Evolutionary conservation across 2,113 vertebrate species (phyloP).

Genomic region (Cochlearius cochlearius): DNA sequence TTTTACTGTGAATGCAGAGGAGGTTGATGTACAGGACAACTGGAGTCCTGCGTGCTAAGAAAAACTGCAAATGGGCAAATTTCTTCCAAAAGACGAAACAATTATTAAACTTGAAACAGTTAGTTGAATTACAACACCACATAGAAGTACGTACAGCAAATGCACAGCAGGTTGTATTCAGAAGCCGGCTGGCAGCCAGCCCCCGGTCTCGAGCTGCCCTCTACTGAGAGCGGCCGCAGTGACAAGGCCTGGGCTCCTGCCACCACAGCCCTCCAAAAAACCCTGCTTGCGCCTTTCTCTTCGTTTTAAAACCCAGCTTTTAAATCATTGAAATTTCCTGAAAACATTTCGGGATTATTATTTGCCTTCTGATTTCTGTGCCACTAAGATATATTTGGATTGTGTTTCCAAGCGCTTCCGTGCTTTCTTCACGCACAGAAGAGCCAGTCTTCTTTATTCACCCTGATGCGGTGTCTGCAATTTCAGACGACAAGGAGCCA

Average conservation of each 20-base stretch:
- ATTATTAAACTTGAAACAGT: not conserved
- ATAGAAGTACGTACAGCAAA: not conserved
- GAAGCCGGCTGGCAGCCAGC: not conserved
- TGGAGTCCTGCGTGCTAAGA: not conserved
- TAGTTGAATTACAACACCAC: not conserved
- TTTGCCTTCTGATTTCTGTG: not conserved
- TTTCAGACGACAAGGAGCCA: not conserved
- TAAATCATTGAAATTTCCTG: not conserved
- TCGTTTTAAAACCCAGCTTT: not conserved
- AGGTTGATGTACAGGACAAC: not conserved
- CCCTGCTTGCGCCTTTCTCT: not conserved
- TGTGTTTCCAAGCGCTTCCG: not conserved
- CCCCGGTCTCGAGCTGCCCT: conserved; percentile 40
- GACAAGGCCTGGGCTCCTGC: not conserved
- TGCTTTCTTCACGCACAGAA: not conserved
- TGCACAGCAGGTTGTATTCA: rapidly evolving
- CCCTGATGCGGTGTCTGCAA: not conserved
- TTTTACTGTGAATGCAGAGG: not conserved
- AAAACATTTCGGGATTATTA: not conserved
- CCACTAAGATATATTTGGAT: not conserved
- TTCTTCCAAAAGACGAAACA: not conserved
- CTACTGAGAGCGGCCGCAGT: not conserved
- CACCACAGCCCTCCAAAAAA: not conserved
- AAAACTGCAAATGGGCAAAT: not conserved
- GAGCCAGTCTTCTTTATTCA: not conserved